phyloP scores from a whole-genome alignment of 2,888 invertebrate genomes.

The Agriopis aurantiaria region DNA sequence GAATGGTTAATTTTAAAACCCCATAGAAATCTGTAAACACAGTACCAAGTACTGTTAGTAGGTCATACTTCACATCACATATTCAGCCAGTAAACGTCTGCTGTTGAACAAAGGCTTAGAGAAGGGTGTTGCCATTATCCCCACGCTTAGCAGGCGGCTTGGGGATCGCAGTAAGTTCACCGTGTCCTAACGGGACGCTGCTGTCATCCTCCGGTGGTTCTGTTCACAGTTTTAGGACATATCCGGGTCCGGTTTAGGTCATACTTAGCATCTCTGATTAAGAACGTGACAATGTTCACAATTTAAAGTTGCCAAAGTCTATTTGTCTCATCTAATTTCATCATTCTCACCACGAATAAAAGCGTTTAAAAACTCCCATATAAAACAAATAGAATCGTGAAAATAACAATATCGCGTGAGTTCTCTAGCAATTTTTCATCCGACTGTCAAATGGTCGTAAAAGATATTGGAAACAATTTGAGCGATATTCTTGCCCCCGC shows the following conservation, averaged over 20 bases:
- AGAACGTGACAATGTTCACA: not conserved
- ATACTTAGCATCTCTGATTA: not conserved
- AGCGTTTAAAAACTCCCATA: conserved; percentile 24
- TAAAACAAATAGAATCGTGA: conserved; percentile 60
- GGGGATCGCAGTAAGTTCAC: too few species aligned
- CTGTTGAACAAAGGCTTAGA: too few species aligned
- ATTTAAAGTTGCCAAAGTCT: not conserved
- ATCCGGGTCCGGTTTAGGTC: too few species aligned
- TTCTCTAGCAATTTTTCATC: conserved; percentile 75
- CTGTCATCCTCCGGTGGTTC: too few species aligned
- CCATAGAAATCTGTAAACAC: not conserved
- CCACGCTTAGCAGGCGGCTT: too few species aligned
- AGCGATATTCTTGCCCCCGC: conserved; percentile 71
- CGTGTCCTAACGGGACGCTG: too few species aligned
- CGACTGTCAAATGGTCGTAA: conserved; percentile 79
- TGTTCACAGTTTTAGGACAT: not conserved
- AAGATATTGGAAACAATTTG: conserved; percentile 83
- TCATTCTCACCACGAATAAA: conserved; percentile 27
- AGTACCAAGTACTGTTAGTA: too few species aligned
- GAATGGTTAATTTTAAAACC: not conserved
- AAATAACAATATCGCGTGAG: conserved; percentile 70
- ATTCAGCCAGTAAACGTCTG: too few species aligned
- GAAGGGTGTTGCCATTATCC: too few species aligned
- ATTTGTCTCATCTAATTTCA: not conserved
- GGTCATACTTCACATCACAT: too few species aligned